These are phyloP conservation scores for Heteromyza rotundicornis DNA, from an alignment of 2,888 invertebrate species.

Conservation along the genomic window DNA sequence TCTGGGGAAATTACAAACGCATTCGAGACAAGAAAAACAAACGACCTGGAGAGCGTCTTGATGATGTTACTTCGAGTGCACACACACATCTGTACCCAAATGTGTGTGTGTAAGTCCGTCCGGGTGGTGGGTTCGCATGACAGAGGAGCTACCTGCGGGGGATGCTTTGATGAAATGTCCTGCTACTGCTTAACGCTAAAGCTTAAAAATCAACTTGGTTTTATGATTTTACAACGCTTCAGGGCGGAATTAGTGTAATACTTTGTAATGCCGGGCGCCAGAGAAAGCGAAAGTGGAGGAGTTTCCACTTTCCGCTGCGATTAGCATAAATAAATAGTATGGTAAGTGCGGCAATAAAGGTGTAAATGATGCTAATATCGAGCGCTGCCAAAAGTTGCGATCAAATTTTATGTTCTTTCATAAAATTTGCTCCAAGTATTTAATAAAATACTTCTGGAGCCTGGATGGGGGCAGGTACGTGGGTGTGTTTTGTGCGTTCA, in stretches of 20 bases:
- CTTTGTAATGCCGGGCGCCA: slow-evolving; percentile 16
- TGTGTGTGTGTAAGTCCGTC: neutral
- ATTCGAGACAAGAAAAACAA: slow-evolving; percentile 45
- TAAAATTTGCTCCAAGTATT: slow-evolving; percentile 45
- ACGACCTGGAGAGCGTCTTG: slow-evolving; percentile 13
- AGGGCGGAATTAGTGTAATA: slow-evolving; percentile 53
- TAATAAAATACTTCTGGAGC: neutral
- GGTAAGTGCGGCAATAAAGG: slow-evolving; percentile 54
- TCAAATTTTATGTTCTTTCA: slow-evolving; percentile 51
- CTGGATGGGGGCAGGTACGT: no score
- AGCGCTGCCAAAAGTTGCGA: slow-evolving; percentile 33
- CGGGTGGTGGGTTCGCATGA: neutral
- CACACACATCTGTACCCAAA: neutral
- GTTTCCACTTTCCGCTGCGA: slow-evolving; percentile 35
- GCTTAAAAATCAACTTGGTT: slow-evolving; percentile 29
- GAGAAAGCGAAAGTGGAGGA: neutral
- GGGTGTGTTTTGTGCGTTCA: neutral
- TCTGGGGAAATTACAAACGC: slow-evolving; percentile 61
- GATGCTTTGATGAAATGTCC: slow-evolving; percentile 43
- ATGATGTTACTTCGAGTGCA: slow-evolving; percentile 14
- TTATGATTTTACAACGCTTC: slow-evolving; percentile 51
- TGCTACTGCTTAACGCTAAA: slow-evolving; percentile 36
- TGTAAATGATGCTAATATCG: slow-evolving; percentile 53
- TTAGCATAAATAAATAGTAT: slow-evolving; percentile 54
- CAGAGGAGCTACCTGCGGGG: slow-evolving; percentile 9